Evolutionary conservation across 2,113 vertebrate genomes (phyloP).

Genomic region (Conger conger): DNA sequence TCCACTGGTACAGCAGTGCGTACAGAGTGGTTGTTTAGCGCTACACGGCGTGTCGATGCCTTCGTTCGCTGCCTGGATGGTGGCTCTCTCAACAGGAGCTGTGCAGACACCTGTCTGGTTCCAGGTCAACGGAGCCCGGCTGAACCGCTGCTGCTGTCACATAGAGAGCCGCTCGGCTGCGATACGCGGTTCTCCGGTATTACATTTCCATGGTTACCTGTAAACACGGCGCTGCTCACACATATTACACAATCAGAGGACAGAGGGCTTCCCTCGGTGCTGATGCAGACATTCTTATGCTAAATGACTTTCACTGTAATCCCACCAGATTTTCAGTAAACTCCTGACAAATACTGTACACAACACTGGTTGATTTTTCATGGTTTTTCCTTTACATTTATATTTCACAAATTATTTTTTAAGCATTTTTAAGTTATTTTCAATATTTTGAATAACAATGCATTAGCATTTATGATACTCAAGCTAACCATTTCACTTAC

Average conservation of each 20-base stretch:
- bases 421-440: too few relatives aligned
- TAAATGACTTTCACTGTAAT: background rate
- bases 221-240: background rate
- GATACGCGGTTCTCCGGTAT: background rate
- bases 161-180: background rate
- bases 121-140: slow-evolving; percentile 26
- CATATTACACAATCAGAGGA: background rate
- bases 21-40: slow-evolving; percentile 30
- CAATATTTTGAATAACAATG: too few relatives aligned
- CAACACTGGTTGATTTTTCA: background rate
- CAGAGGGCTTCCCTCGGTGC: background rate
- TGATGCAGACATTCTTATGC: background rate
- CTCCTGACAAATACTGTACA: background rate
- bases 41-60: slow-evolving; percentile 1
- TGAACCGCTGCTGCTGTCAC: slow-evolving; percentile 18
- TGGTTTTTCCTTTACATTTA: too few relatives aligned
- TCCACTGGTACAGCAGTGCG: slow-evolving; percentile 1
- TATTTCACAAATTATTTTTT: too few relatives aligned
- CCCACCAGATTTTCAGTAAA: background rate
- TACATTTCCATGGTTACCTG: slow-evolving; percentile 4
- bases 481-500: background rate
- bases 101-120: slow-evolving; percentile 28
- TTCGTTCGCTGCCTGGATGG: slow-evolving; percentile 30
- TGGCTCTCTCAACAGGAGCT: slow-evolving; percentile 21
- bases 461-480: background rate